A percentile compares a stretch with the other conserved stretches of the same genome.
Conservation (phyloP, 2,797 vertebrate genomes). For the Gobionotothen gibberifrons region DNA sequence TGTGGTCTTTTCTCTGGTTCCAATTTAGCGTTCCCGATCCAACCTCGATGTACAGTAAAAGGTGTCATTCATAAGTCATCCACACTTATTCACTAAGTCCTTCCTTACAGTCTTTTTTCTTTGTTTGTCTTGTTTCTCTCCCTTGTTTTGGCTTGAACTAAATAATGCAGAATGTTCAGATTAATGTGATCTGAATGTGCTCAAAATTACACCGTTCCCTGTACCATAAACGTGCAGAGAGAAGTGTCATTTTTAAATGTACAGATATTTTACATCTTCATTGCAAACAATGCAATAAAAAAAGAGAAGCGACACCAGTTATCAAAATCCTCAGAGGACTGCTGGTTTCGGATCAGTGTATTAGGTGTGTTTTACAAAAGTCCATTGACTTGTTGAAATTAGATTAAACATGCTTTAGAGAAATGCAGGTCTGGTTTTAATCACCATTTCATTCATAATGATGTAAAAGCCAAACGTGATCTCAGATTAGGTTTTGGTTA, state of each 20-base stretch:
- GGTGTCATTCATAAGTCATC: conserved; percentile 36
- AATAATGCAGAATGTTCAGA: conserved; percentile 49
- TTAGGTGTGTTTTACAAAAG: conserved; percentile 12
- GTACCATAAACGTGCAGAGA: conserved; percentile 31
- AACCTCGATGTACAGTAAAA: conserved; percentile 7
- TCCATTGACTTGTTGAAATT: background rate
- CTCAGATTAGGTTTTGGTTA: conserved; percentile 8
- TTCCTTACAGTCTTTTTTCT: conserved; percentile 17
- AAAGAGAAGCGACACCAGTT: conserved; percentile 4
- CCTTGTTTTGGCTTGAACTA: conserved; percentile 59
- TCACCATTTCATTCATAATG: background rate
- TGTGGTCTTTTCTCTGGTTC: conserved; percentile 20
- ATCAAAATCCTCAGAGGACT: conserved; percentile 35
- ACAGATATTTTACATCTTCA: conserved; percentile 60
- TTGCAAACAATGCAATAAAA: conserved; percentile 24
- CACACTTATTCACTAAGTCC: conserved; percentile 22
- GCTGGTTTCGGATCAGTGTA: conserved; percentile 48
- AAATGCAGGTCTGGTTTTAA: conserved; percentile 5
- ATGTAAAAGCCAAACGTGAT: conserved; percentile 21
- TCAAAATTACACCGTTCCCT: conserved; percentile 30
- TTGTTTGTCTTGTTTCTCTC: conserved; percentile 25
- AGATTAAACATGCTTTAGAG: background rate
- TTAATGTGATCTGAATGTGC: conserved; percentile 48
- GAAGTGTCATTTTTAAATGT: conserved; percentile 16
- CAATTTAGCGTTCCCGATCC: conserved; percentile 4